Evolutionary conservation across 35 echinoderm and acorn worm genomes (phyloP).

Genomic region (Apostichopus californicus): DNA sequence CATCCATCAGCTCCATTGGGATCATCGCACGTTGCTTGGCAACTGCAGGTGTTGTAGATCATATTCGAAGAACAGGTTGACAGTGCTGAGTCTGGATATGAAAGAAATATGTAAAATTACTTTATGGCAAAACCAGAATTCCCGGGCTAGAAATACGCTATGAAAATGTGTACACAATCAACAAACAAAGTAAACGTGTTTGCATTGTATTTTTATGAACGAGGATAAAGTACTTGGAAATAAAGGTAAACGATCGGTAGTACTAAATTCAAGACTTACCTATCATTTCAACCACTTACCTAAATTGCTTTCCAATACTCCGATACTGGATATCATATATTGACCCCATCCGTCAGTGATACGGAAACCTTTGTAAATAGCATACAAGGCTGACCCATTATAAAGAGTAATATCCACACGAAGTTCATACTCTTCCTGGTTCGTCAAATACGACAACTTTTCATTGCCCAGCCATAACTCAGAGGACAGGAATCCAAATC

Average conservation of each 20-base stretch:
- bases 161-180: too few species aligned
- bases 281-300: not conserved
- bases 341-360: not conserved
- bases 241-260: too few species aligned
- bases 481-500: not conserved
- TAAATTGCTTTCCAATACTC: not conserved
- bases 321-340: not conserved
- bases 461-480: not conserved
- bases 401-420: not conserved
- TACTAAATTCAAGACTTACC: too few species aligned
- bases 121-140: too few species aligned
- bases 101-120: too few species aligned
- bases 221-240: too few species aligned
- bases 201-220: too few species aligned
- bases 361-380: not conserved
- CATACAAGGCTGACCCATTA: not conserved
- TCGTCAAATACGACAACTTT: not conserved
- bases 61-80: not conserved
- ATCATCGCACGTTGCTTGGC: not conserved
- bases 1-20: not conserved
- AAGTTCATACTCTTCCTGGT: not conserved
- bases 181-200: too few species aligned
- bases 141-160: too few species aligned
- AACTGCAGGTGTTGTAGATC: not conserved
- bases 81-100: not conserved